Evolutionary conservation across 2,113 vertebrate genomes (phyloP).

Genomic region (Lates calcarifer): DNA sequence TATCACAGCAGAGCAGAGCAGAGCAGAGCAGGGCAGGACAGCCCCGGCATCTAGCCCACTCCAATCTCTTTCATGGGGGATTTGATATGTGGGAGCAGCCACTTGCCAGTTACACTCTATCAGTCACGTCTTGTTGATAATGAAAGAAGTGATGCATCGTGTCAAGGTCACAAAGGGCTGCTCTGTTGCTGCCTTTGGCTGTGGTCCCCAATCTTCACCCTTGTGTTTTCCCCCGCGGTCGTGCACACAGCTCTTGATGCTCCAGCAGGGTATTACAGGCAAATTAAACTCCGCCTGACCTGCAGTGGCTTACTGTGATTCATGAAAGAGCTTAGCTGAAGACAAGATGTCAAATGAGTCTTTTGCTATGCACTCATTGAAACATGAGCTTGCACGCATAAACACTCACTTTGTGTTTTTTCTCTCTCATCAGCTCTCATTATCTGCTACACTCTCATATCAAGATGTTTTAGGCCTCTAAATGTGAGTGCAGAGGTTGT

Average conservation of each 20-base stretch:
- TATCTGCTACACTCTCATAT: not conserved
- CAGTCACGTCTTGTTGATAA: constrained; percentile 36
- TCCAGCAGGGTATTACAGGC: constrained; percentile 4
- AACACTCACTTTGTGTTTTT: not conserved
- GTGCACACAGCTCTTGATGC: constrained; percentile 28
- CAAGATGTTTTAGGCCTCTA: constrained; percentile 7
- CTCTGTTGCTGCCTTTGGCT: constrained; percentile 21
- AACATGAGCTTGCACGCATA: constrained; percentile 29
- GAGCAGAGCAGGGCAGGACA: not conserved
- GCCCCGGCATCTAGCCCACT: not conserved
- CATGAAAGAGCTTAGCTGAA: constrained; percentile 32
- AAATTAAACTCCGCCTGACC: constrained; percentile 56
- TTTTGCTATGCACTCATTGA: constrained; percentile 22
- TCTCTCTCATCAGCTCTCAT: not conserved
- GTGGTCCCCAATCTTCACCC: constrained; percentile 18
- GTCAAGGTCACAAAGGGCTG: constrained; percentile 32
- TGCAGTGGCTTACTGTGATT: constrained; percentile 39
- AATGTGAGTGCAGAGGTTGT: constrained; percentile 48
- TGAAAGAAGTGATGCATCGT: constrained; percentile 19
- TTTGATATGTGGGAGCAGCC: constrained; percentile 45
- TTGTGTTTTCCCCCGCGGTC: constrained; percentile 27
- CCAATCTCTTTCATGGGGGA: constrained; percentile 24
- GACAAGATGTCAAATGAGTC: constrained; percentile 27
- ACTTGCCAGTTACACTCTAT: constrained; percentile 33
- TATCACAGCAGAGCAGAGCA: constrained; percentile 13